These are phyloP conservation scores for Hirundichthys speculiger DNA, from an alignment of 2,113 vertebrate genomes.

Conservation along the genomic window DNA sequence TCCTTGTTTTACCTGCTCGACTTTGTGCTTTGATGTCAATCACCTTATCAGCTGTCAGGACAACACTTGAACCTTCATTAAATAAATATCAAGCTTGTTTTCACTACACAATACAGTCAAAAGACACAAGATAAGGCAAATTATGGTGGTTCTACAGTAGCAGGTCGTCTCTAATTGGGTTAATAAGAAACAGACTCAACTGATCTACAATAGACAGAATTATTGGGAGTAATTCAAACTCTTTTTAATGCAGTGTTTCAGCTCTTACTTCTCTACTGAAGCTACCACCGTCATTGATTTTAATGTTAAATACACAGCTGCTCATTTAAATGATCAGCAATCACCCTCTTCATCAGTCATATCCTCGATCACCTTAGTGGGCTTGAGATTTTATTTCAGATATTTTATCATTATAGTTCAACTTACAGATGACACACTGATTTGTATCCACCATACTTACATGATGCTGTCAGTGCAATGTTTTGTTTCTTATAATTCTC, in stretches of 20 bases:
- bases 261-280: slow-evolving; percentile 4
- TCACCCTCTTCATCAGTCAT: no score
- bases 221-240: background rate
- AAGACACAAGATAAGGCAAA: slow-evolving; percentile 30
- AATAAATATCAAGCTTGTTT: slow-evolving; percentile 67
- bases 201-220: background rate
- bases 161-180: background rate
- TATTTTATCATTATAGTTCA: no score
- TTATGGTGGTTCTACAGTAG: background rate
- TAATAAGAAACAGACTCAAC: background rate
- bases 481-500: no score
- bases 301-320: background rate
- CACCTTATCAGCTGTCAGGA: slow-evolving; percentile 43
- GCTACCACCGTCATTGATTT: background rate
- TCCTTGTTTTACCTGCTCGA: slow-evolving; percentile 60
- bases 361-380: no score
- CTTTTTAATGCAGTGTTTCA: background rate
- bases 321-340: no score
- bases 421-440: no score
- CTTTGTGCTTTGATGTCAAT: slow-evolving; percentile 42
- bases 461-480: no score
- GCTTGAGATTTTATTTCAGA: no score
- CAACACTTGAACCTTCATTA: slow-evolving; percentile 50
- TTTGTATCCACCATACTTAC: no score
- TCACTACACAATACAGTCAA: slow-evolving; percentile 28